Evolutionary conservation across 2,797 vertebrate species (phyloP).

Genomic region (Malurus leucopterus): DNA sequence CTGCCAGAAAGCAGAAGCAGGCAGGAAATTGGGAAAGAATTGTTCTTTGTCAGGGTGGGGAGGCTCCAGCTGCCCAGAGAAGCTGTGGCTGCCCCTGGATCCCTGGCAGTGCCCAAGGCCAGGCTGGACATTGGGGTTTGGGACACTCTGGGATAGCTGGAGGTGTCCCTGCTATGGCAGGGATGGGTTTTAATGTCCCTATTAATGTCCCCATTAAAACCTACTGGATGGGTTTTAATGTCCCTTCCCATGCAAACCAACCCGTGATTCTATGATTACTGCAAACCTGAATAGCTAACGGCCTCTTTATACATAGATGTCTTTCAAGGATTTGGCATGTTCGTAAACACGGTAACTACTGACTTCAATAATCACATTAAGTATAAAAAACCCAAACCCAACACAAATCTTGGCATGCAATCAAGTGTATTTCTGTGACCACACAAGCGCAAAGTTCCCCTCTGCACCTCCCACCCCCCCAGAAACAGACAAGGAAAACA

Average conservation of each 20-base stretch:
- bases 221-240: rapidly evolving
- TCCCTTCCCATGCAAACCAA: neutral
- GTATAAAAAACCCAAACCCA: neutral
- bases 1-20: rapidly evolving
- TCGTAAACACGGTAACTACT: neutral
- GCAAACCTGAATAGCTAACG: neutral
- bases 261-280: no score
- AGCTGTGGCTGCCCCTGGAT: neutral
- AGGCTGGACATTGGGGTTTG: neutral
- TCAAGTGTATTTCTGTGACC: no score
- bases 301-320: rapidly evolving
- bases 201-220: no score
- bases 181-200: rapidly evolving
- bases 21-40: neutral
- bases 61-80: neutral
- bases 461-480: no score
- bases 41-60: rapidly evolving
- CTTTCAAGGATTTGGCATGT: neutral
- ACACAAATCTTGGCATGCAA: neutral
- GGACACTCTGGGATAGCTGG: rapidly evolving
- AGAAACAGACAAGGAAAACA: neutral
- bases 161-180: neutral
- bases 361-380: neutral
- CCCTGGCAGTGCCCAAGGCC: neutral
- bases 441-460: neutral